Base-by-base conservation (phyloP, 2,888 invertebrate species). In the Latrodectus elegans region DNA sequence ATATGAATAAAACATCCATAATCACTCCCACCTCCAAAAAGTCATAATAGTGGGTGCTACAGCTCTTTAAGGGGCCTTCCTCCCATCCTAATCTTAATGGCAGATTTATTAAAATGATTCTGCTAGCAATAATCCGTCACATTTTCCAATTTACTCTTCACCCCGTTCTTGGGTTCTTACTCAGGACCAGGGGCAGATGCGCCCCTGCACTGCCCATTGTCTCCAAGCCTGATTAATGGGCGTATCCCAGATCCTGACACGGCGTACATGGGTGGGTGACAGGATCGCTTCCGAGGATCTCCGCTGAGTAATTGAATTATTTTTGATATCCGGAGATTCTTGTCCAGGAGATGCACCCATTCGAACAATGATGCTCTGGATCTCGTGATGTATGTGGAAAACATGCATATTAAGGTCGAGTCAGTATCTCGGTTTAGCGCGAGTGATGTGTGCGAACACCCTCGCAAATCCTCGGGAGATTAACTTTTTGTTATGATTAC, bases 101-200 rank as follows among this genome's bases (percentile, higher is more conserved):
- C 89, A 88, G 89, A 89, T 89, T 89, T 89, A 89, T 89, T 89
- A 89, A 89, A 89, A 89, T 89, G 88, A 89, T 88, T 82, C 79
- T 60, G 55, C 51, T 64, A 76, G 79, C 73, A 71, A 81, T 89
- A 89, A 89, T 89, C 89, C 89, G 89, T 87, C 89, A 89, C 89
- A 89, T 87, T 89, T 89, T 89, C 89, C 87, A 88, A 89, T 89
- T 89, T 89, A 89, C 86, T 78, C 77, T 9, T 49, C n/a, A 49
- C 15, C 38, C n/a, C 65, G 53, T 14, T 4, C 64, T 51, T 17
- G 68, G 53, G 26, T 15, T 78, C 15, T 64, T 22, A 65, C 64
- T 71, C 73, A 26, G 12, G 17, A 52, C 17, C 60, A 17, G 64
- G 49, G 75, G 85, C 85, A 86, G 85, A 86, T 86, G 85, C 80